Conservation (phyloP, 2,113 vertebrate genomes). For the Monarcha castaneiventris region DNA sequence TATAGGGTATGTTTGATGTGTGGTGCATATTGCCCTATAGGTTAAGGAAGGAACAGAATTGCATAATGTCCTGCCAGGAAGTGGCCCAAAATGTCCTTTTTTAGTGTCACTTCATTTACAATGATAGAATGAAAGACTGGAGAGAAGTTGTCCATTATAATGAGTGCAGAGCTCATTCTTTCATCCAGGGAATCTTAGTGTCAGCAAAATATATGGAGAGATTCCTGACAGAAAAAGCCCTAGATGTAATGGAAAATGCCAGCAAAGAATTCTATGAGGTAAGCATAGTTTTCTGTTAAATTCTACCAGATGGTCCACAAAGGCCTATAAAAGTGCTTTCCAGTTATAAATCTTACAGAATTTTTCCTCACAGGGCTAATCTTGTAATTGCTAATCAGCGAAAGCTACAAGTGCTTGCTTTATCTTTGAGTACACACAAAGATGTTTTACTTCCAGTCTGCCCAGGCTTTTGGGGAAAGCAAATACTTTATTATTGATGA, state of each 20-base stretch:
- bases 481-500: constrained; percentile 9
- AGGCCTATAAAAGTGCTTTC: constrained; percentile 14
- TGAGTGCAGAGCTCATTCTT: not conserved
- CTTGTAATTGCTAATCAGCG: constrained; percentile 18
- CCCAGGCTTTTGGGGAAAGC: not conserved
- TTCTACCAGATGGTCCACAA: not conserved
- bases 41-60: not conserved
- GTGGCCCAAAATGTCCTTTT: not conserved
- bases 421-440: constrained; percentile 15
- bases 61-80: not conserved
- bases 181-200: not conserved
- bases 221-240: not conserved
- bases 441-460: not conserved
- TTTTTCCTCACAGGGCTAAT: constrained; percentile 5
- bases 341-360: constrained; percentile 16
- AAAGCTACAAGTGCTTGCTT: constrained; percentile 19
- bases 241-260: constrained; percentile 4
- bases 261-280: not conserved
- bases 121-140: not conserved
- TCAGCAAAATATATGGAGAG: constrained; percentile 11
- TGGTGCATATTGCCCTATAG: not conserved
- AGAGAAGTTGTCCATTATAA: not conserved
- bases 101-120: not conserved
- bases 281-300: constrained; percentile 33
- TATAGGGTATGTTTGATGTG: not conserved